These are phyloP conservation scores for Acanthopagrus latus DNA, from an alignment of 2,797 vertebrate genomes.

Conservation along the genomic window DNA sequence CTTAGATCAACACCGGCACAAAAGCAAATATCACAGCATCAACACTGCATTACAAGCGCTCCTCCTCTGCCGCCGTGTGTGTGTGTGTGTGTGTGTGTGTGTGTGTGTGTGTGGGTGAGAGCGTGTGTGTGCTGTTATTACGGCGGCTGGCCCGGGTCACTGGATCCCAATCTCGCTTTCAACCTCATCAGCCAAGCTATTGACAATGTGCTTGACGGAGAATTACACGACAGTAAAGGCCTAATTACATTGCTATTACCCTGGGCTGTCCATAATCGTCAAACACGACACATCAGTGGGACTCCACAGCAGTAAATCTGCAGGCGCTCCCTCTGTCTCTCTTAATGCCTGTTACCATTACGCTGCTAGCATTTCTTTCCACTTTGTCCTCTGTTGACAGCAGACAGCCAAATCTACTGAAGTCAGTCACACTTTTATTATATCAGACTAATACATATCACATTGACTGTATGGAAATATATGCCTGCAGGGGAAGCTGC, in stretches of 20 bases:
- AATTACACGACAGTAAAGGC: conserved; percentile 86
- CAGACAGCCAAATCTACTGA: conserved; percentile 25
- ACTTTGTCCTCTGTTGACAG: conserved; percentile 65
- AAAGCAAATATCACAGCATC: conserved; percentile 82
- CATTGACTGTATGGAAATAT: conserved; percentile 18
- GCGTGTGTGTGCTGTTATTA: conserved; percentile 54
- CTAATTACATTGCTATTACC: conserved; percentile 86
- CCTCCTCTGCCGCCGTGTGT: conserved; percentile 9
- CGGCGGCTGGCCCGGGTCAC: conserved; percentile 78
- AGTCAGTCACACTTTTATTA: conserved; percentile 17
- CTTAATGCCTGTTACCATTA: conserved; percentile 71
- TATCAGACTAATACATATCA: conserved; percentile 9
- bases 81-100: conserved; percentile 8
- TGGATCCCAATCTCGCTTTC: conserved; percentile 82
- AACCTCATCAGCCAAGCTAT: conserved; percentile 85
- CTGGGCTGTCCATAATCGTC: conserved; percentile 83
- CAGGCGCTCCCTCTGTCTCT: conserved; percentile 60
- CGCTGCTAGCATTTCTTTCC: conserved; percentile 67
- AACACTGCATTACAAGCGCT: conserved; percentile 69
- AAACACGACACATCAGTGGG: conserved; percentile 77
- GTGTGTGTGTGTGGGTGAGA: conserved; percentile 8
- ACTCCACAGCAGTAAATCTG: conserved; percentile 78
- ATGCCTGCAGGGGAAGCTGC: neutral
- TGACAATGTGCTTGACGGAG: conserved; percentile 85
- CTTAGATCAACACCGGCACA: conserved; percentile 81